Base-by-base conservation (phyloP, 2,888 invertebrate species). In the Lepidochrysops patricia region DNA sequence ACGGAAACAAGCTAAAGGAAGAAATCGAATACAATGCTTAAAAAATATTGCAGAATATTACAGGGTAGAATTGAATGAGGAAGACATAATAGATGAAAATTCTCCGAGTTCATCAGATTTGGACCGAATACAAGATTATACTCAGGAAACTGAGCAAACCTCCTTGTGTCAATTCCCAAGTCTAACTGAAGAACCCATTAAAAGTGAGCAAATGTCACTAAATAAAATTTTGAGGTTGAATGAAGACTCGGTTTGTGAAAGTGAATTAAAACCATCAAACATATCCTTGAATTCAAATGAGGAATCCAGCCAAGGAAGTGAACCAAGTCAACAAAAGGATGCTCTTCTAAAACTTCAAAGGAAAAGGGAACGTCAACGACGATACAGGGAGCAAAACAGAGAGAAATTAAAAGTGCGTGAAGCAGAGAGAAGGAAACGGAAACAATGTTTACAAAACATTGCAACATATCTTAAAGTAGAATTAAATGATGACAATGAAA, bases 331-430 rank as follows among this genome's bases (percentile, higher is more conserved):
- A 7, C 19, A 43, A 43, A 43, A 19, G 3, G 43, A 43, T 43
- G 43, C 19, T 13, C 43, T 23, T 43, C 9, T 43, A 9, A 43
- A 43, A 43, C 43, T 43, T 61, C 61, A 65, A 63, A 67, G 63
- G 58, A 67, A 68, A 64, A 70, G 56, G 62, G 67, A 67, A 66
- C 64, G 67, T 63, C 69, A 69, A 59, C 57, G 64, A 66, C 61
- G 67, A 66, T 68, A 68, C 63, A 68, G 68, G 62, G 66, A 68
- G 66, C 63, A 60, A 65, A 70, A 70, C 63, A 70, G 68, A 67
- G 67, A 67, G 7, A 69, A 68, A 65, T 63, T 67, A 58, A 66
- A 66, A 26, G 63, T 64, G 57, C 66, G 66, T 64, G 69, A 68
- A 66, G 66, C 66, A 56, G 66, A 68, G 64, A 68, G 68, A 64